phyloP scores from a whole-genome alignment of 2,888 invertebrate genomes.

The Drosophila recens region DNA sequence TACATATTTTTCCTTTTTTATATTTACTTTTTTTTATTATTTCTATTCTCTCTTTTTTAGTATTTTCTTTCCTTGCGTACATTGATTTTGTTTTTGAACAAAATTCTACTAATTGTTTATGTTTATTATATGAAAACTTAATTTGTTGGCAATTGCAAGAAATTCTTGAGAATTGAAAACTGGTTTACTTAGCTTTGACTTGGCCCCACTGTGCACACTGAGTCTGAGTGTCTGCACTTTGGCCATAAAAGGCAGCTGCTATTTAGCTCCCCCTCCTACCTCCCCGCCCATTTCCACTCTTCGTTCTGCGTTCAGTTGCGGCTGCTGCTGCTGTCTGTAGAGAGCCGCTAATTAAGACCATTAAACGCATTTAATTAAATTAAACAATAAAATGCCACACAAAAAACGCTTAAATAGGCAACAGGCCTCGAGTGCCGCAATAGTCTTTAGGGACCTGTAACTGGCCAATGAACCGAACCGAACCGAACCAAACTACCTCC shows the following conservation, averaged over 20 bases:
- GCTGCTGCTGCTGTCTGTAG: conserved; percentile 22
- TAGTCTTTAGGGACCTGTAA: conserved; percentile 53
- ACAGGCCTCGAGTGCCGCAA: conserved; percentile 53
- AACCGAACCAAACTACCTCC: conserved; percentile 11
- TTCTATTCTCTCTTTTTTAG: conserved; percentile 4
- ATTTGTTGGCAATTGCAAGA: conserved; percentile 27
- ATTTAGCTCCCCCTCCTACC: conserved; percentile 5
- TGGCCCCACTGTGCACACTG: conserved; percentile 30
- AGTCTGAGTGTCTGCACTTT: conserved; percentile 8
- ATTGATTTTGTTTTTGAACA: conserved; percentile 39
- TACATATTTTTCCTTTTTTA: conserved; percentile 2
- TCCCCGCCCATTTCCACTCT: conserved; percentile 3
- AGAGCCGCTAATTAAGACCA: conserved; percentile 70
- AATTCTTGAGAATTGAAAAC: conserved; percentile 42
- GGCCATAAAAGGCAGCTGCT: conserved; percentile 54
- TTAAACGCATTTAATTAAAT: conserved; percentile 78
- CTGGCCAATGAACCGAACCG: conserved; percentile 50
- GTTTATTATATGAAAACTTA: conserved; percentile 29
- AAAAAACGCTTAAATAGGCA: conserved; percentile 62
- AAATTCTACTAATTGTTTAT: conserved; percentile 39
- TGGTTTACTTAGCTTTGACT: conserved; percentile 25
- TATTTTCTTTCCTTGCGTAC: conserved; percentile 1
- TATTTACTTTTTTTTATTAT: conserved; percentile 12
- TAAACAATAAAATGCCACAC: conserved; percentile 73
- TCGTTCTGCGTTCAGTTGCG: background rate